Conservation (phyloP, 30 jellyfish, hydroid and myxozoan species). For the Catostylus mosaicus region DNA sequence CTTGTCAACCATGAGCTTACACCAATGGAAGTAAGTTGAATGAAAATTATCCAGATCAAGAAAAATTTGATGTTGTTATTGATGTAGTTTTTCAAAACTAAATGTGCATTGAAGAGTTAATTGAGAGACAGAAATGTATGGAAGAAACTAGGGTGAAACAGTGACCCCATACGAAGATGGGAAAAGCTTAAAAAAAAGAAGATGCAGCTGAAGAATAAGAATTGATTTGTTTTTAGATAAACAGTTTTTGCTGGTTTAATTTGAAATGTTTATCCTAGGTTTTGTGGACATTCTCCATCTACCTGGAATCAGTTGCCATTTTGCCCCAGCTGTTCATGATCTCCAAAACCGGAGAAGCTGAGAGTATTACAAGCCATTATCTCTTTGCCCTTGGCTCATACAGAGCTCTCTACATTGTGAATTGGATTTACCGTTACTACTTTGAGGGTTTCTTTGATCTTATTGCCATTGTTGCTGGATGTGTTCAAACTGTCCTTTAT, state of each 20-base stretch:
- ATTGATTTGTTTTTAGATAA: background rate
- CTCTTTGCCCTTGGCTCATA: constrained; percentile 96
- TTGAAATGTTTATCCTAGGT: constrained; percentile 73
- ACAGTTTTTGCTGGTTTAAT: background rate
- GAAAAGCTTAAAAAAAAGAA: too few species aligned
- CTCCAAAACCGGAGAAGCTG: constrained; percentile 99
- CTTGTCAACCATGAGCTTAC: constrained; percentile 85
- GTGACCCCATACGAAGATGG: too few species aligned
- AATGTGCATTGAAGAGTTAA: background rate
- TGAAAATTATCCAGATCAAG: background rate
- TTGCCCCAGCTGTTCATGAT: constrained; percentile 97
- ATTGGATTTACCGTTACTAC: constrained; percentile 94
- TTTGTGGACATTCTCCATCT: constrained; percentile 97
- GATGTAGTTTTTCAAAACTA: background rate
- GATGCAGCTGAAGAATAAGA: too few species aligned
- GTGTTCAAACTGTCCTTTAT: constrained; percentile 96
- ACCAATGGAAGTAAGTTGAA: constrained; percentile 85
- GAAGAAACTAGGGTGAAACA: too few species aligned
- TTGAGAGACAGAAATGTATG: too few species aligned
- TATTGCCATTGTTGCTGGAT: constrained; percentile 98
- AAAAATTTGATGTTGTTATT: background rate
- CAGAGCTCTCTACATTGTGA: constrained; percentile 93
- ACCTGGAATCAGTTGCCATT: constrained; percentile 98
- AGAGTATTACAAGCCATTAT: constrained; percentile 97
- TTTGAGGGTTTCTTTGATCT: constrained; percentile 95